Evolutionary conservation across 1,140 invertebrate genomes (phyloP).

Genomic region (Drosophila nebulosa): DNA sequence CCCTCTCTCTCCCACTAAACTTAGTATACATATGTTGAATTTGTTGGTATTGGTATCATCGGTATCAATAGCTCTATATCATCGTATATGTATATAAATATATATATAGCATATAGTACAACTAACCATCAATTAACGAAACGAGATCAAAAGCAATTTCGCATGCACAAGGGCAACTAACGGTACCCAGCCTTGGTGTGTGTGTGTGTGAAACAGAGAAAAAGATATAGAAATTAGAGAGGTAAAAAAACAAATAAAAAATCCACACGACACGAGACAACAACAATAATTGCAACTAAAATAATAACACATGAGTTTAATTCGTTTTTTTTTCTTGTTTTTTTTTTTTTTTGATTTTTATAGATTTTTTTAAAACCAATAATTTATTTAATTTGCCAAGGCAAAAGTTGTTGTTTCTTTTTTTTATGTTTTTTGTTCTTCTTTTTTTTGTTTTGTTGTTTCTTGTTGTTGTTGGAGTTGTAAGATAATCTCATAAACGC

Average conservation of each 20-base stretch:
- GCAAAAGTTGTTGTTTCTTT: conserved; percentile 42
- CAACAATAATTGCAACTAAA: conserved; percentile 46
- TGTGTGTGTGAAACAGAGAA: neutral
- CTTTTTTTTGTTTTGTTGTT: conserved; percentile 20
- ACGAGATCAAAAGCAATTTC: conserved; percentile 73
- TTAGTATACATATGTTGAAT: conserved; percentile 27
- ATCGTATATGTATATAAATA: neutral
- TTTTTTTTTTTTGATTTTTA: conserved; percentile 26
- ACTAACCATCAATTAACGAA: conserved; percentile 70
- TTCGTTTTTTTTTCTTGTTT: conserved; percentile 55
- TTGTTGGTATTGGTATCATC: conserved; percentile 38
- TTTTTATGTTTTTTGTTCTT: too few species aligned
- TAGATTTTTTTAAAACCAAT: conserved; percentile 77
- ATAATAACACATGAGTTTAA: conserved; percentile 70
- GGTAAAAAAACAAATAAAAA: conserved; percentile 29
- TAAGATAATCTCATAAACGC: conserved; percentile 73
- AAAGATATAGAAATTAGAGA: neutral
- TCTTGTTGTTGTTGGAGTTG: conserved; percentile 24
- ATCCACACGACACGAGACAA: conserved; percentile 26
- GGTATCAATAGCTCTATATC: conserved; percentile 20
- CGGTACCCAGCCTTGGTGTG: neutral
- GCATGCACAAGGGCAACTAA: conserved; percentile 34
- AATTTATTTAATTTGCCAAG: conserved; percentile 65
- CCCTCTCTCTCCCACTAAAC: conserved; percentile 31
- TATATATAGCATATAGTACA: conserved; percentile 31